These are phyloP conservation scores for Kuschelorhynchus macadamiae DNA, from an alignment of 2,888 invertebrate species.

Conservation along the genomic window DNA sequence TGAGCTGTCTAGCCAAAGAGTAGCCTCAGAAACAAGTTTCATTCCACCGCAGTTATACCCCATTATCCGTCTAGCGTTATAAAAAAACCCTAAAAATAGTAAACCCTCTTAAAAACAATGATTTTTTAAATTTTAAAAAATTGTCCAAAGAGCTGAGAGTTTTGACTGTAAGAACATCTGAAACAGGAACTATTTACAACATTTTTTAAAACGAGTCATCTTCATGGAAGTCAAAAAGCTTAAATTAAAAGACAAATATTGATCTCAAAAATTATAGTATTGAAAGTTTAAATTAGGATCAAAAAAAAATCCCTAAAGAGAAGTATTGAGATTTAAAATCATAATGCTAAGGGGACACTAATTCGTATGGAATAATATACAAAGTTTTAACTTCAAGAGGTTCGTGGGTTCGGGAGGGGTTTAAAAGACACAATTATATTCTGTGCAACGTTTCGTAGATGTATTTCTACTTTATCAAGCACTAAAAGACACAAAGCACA, in stretches of 20 bases:
- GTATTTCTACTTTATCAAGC: no score
- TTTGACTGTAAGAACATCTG: background rate
- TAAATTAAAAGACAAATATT: background rate
- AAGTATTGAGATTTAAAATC: no score
- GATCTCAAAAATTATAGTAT: background rate
- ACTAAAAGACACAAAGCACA: no score
- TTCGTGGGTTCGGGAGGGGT: no score
- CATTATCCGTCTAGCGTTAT: conserved; percentile 1
- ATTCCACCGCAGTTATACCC: conserved; percentile 3
- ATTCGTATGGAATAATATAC: background rate
- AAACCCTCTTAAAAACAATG: background rate
- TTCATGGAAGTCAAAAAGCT: background rate
- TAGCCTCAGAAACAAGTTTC: background rate
- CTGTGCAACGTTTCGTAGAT: no score
- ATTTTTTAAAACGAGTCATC: conserved; percentile 1
- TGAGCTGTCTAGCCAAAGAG: background rate
- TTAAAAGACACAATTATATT: no score
- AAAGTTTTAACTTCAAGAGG: no score
- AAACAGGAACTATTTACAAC: background rate
- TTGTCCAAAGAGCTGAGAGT: background rate
- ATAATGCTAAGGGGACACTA: no score
- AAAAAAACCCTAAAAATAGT: background rate
- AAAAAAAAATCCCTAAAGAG: background rate
- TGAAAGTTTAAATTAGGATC: background rate
- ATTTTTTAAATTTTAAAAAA: conserved; percentile 7